These are phyloP conservation scores for Campylomormyrus tamandua DNA, from an alignment of 2,113 vertebrate species.

Conservation along the genomic window DNA sequence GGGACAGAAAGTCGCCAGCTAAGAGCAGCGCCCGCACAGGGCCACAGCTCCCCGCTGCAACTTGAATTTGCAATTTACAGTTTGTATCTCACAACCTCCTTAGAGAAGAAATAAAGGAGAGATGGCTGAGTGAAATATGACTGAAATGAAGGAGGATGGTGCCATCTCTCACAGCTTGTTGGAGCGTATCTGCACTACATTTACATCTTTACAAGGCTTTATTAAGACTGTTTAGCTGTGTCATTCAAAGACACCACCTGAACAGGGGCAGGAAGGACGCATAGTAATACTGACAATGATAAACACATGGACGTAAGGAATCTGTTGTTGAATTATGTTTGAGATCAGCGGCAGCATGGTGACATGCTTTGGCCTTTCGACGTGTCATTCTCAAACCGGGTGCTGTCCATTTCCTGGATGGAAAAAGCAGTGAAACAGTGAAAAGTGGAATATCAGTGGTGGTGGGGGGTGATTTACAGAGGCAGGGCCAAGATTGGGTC, in stretches of 20 bases:
- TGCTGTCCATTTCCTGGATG: not conserved
- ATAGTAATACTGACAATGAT: not conserved
- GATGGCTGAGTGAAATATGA: not conserved
- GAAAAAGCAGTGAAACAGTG: not conserved
- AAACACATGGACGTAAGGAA: not conserved
- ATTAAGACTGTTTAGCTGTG: not conserved
- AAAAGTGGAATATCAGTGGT: not conserved
- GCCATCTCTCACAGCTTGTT: not conserved
- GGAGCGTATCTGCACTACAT: not conserved
- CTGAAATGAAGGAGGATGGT: not conserved
- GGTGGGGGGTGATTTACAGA: not conserved
- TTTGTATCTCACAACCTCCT: not conserved
- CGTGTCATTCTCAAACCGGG: not conserved
- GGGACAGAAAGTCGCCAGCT: not conserved
- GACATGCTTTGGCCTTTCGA: not conserved
- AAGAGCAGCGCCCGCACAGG: not conserved
- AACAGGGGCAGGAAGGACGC: not conserved
- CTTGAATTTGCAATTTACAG: not conserved
- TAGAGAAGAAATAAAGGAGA: not conserved
- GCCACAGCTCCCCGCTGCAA: not conserved
- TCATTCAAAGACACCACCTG: not conserved
- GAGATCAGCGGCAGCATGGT: not conserved
- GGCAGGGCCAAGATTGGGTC: not conserved
- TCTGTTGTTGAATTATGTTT: not conserved
- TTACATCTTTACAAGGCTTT: not conserved